Conservation (phyloP, 2,113 vertebrate species). For the Lipotes vexillifer region DNA sequence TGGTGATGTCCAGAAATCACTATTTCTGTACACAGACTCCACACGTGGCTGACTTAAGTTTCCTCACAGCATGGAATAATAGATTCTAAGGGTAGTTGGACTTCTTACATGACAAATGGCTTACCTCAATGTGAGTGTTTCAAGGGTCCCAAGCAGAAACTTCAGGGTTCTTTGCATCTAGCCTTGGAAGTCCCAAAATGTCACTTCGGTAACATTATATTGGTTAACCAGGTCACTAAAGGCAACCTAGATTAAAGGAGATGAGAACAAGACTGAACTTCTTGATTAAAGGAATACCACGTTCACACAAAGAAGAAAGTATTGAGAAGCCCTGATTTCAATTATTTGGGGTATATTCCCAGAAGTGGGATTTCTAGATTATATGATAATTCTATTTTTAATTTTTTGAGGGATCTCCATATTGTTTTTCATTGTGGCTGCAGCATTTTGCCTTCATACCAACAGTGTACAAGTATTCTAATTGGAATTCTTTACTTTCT, state of each 20-base stretch:
- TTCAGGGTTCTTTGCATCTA: background rate
- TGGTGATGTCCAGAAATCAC: background rate
- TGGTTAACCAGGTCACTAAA: background rate
- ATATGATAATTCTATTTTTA: background rate
- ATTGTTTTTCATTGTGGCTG: background rate
- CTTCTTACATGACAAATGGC: background rate
- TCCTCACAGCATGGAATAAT: background rate
- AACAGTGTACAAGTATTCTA: background rate
- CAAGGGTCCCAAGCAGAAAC: background rate
- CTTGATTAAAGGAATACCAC: background rate
- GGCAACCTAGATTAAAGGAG: background rate
- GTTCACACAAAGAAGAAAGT: background rate
- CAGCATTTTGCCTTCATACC: background rate
- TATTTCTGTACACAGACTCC: background rate
- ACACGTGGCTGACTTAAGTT: rapidly evolving
- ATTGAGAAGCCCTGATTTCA: background rate
- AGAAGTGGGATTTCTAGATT: background rate
- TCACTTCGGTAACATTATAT: background rate
- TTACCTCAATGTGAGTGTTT: background rate
- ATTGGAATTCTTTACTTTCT: background rate
- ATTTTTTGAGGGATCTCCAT: background rate
- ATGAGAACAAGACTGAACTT: background rate
- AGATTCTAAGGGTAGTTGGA: background rate
- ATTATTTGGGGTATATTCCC: background rate
- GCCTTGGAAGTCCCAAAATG: background rate